Evolutionary conservation across 2,797 vertebrate species (phyloP).

Genomic region (Ciconia nigra): DNA sequence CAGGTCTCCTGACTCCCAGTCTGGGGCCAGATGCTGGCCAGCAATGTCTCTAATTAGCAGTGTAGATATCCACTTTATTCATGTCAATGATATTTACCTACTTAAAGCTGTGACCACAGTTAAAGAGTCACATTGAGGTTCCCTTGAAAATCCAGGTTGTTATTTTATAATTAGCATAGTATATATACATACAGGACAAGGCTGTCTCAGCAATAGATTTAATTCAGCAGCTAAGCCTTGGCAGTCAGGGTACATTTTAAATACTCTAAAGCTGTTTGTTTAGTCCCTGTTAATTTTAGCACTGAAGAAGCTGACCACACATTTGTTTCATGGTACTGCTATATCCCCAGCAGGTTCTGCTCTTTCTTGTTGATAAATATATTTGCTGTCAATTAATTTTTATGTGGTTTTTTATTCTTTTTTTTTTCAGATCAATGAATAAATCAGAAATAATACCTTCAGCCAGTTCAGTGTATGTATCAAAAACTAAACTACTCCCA

Average conservation of each 20-base stretch:
- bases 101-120: neutral
- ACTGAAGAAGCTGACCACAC: neutral
- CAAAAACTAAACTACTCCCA: neutral
- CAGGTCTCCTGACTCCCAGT: neutral
- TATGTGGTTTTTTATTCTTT: rapidly evolving
- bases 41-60: neutral
- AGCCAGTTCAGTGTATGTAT: neutral
- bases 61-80: neutral
- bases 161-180: conserved; percentile 43
- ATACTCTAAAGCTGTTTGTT: neutral
- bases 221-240: conserved; percentile 1
- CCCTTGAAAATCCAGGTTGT: conserved; percentile 26
- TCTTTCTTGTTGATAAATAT: neutral
- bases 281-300: neutral
- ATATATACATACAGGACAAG: neutral
- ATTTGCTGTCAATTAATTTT: neutral
- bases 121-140: conserved; percentile 5
- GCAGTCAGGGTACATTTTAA: neutral
- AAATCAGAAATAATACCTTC: neutral
- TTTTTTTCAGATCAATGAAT: neutral
- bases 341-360: neutral
- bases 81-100: neutral
- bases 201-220: neutral
- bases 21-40: neutral
- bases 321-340: neutral